These are phyloP conservation scores for Canis aureus DNA, from an alignment of 2,113 vertebrate species.

Conservation along the genomic window DNA sequence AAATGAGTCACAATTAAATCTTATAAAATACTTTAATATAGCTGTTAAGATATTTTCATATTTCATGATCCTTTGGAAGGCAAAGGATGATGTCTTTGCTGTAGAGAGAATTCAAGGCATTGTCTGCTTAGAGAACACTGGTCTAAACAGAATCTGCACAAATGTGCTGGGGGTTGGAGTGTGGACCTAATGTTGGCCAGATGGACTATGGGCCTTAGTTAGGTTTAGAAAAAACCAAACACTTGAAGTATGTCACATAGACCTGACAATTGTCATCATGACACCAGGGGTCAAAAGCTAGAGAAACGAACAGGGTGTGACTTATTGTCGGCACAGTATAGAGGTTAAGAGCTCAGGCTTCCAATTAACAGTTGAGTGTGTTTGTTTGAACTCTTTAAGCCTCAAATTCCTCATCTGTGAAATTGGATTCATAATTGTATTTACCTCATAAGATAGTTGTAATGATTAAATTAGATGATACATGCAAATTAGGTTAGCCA, in stretches of 20 bases:
- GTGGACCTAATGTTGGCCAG: too few relatives aligned
- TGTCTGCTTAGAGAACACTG: neutral
- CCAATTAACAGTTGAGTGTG: slow-evolving; percentile 17
- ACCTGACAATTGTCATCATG: neutral
- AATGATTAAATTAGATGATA: slow-evolving; percentile 51
- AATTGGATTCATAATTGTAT: slow-evolving; percentile 40
- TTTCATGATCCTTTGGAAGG: neutral
- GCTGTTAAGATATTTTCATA: neutral
- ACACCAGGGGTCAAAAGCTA: neutral
- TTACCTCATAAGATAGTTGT: slow-evolving; percentile 12
- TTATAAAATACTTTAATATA: slow-evolving; percentile 16
- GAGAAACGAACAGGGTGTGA: neutral
- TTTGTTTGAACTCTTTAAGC: slow-evolving; percentile 55
- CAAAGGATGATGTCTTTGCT: neutral
- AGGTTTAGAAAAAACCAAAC: neutral
- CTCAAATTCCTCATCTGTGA: slow-evolving; percentile 66
- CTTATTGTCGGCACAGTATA: neutral
- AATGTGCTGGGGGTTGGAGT: neutral
- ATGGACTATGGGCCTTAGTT: neutral
- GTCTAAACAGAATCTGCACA: neutral
- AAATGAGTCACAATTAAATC: slow-evolving; percentile 30
- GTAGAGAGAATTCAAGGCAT: neutral
- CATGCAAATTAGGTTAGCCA: slow-evolving; percentile 3
- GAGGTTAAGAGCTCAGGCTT: neutral
- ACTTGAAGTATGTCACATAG: neutral